phyloP scores from a whole-genome alignment of 2,888 invertebrate genomes.

The Eucriotettix oculatus region DNA sequence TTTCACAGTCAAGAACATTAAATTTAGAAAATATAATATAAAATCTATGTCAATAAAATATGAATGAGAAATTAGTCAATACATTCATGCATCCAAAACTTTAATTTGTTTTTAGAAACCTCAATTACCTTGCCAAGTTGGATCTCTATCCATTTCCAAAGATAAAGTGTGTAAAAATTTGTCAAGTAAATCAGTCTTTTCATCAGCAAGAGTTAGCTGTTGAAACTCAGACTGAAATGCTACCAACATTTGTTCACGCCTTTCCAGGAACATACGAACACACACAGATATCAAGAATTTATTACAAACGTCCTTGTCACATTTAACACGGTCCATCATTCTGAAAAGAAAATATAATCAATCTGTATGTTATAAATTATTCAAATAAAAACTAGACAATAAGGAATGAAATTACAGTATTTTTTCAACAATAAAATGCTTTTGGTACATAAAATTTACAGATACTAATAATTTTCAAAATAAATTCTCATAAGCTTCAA shows the following conservation, averaged over 20 bases:
- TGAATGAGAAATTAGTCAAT: too few relatives aligned
- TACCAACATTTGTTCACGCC: slow-evolving; percentile 51
- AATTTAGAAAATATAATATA: too few relatives aligned
- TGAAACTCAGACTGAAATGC: slow-evolving; percentile 69
- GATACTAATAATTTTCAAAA: neutral
- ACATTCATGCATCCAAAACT: too few relatives aligned
- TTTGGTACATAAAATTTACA: neutral
- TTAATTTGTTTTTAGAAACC: too few relatives aligned
- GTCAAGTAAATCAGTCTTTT: slow-evolving; percentile 78
- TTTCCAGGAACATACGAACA: slow-evolving; percentile 64
- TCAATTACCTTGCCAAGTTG: slow-evolving; percentile 59
- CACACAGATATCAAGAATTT: slow-evolving; percentile 58
- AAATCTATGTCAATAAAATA: too few relatives aligned
- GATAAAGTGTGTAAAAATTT: slow-evolving; percentile 58
- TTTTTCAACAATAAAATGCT: neutral
- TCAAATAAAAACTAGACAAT: too few relatives aligned
- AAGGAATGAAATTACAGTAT: neutral
- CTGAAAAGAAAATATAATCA: slow-evolving; percentile 23
- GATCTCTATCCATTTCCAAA: slow-evolving; percentile 49
- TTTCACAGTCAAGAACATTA: too few relatives aligned
- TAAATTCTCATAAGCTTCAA: neutral
- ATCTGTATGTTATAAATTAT: neutral
- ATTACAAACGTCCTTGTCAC: slow-evolving; percentile 54
- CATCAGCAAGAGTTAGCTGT: slow-evolving; percentile 65
- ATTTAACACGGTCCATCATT: slow-evolving; percentile 39